phyloP scores from a whole-genome alignment of 1,140 invertebrate genomes.

The Drosophila bocqueti region DNA sequence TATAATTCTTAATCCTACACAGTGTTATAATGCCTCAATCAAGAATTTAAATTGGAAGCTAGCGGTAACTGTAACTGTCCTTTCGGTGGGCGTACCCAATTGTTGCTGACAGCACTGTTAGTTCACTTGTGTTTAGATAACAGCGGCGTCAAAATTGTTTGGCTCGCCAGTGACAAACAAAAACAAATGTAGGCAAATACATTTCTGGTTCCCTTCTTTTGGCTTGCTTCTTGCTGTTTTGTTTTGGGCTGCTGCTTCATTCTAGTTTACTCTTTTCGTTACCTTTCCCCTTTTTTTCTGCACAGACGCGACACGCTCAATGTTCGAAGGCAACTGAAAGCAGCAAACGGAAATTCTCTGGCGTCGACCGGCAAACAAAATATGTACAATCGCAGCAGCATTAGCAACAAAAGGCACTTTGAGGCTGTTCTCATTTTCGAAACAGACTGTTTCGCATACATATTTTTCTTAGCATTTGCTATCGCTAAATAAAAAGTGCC shows the following conservation, averaged over 20 bases:
- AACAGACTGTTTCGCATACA: background rate
- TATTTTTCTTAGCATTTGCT: background rate
- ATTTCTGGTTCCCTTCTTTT: constrained; percentile 19
- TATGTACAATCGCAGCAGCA: constrained; percentile 31
- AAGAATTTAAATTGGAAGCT: background rate
- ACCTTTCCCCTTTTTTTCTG: constrained; percentile 31
- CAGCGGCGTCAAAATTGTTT: constrained; percentile 34
- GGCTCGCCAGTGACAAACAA: constrained; percentile 11
- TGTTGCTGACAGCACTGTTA: constrained; percentile 14
- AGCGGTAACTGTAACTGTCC: background rate
- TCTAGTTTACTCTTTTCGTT: constrained; percentile 3
- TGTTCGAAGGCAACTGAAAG: constrained; percentile 68
- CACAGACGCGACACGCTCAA: constrained; percentile 68
- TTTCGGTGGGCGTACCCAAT: background rate
- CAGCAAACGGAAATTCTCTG: constrained; percentile 44
- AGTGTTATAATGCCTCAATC: background rate
- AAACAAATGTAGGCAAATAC: constrained; percentile 22
- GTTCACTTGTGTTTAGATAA: constrained; percentile 18
- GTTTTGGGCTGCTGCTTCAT: constrained; percentile 16
- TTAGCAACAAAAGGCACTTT: constrained; percentile 20
- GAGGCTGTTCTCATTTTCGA: constrained; percentile 9
- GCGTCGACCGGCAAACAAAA: constrained; percentile 47
- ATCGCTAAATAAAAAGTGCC: background rate
- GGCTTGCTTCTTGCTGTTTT: constrained; percentile 10
- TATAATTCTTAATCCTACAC: background rate